Percentiles rank a stretch among this genome's conserved stretches.
Conservation (phyloP, 2,888 invertebrate species). For the Perizoma affinitatum region DNA sequence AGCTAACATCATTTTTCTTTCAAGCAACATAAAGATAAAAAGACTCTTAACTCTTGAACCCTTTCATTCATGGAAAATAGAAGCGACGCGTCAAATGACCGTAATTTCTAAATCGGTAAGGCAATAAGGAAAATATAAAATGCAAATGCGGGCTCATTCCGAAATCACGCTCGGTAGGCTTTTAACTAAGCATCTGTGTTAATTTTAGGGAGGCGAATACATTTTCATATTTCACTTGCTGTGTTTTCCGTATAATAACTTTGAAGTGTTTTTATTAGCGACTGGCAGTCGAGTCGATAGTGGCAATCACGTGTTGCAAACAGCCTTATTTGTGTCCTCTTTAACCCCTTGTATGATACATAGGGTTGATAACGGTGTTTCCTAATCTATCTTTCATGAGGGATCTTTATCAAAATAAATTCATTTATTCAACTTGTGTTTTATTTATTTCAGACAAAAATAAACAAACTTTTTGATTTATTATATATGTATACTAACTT, state of each 20-base stretch:
- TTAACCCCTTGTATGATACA: too few relatives aligned
- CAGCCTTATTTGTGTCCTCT: too few relatives aligned
- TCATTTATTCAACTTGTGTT: too few relatives aligned
- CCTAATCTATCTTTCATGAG: too few relatives aligned
- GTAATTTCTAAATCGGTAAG: constrained; percentile 36
- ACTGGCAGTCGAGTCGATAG: not conserved
- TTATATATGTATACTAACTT: too few relatives aligned
- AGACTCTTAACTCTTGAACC: constrained; percentile 15
- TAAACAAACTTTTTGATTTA: too few relatives aligned
- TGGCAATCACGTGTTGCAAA: too few relatives aligned
- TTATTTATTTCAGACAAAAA: too few relatives aligned
- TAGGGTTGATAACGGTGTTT: too few relatives aligned
- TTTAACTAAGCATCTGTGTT: constrained; percentile 34
- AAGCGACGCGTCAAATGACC: constrained; percentile 23
- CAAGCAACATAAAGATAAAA: not conserved
- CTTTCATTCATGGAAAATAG: constrained; percentile 31
- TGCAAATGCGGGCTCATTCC: constrained; percentile 37
- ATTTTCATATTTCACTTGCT: constrained; percentile 36
- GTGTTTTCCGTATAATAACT: constrained; percentile 10
- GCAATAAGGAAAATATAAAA: constrained; percentile 39
- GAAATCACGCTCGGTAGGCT: constrained; percentile 32
- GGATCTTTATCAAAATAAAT: too few relatives aligned
- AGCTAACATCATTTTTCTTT: too few relatives aligned
- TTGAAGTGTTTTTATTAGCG: not conserved
- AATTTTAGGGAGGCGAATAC: constrained; percentile 30